Percentiles rank a stretch among this genome's conserved stretches.
Evolutionary conservation across 2,113 vertebrate genomes (phyloP).

Genomic region (Myrmecobius fasciatus): DNA sequence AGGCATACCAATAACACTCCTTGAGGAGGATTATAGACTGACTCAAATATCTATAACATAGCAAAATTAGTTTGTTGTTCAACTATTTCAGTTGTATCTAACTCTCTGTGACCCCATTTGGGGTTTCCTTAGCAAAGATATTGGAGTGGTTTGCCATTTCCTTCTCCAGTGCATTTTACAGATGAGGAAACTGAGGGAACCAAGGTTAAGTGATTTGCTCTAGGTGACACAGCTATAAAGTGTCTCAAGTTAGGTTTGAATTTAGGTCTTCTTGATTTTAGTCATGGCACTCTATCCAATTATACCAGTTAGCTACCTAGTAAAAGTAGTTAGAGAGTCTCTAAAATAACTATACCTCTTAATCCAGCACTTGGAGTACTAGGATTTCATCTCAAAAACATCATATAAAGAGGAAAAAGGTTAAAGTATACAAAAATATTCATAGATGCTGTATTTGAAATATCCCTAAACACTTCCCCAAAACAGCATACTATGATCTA

Average conservation of each 20-base stretch:
- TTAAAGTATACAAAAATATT: not conserved
- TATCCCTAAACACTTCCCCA: not conserved
- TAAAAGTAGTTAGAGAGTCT: not conserved
- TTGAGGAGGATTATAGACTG: not conserved
- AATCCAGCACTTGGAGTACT: not conserved
- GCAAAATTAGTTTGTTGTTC: not conserved
- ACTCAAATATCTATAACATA: not conserved
- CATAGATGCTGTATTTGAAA: not conserved
- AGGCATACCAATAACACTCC: not conserved
- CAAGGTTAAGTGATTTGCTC: not conserved
- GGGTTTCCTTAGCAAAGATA: not conserved
- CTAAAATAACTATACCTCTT: not conserved
- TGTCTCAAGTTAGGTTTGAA: not conserved
- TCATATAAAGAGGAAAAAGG: not conserved
- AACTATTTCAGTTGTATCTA: not conserved
- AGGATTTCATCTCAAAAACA: not conserved
- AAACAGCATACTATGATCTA: not conserved
- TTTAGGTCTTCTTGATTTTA: not conserved
- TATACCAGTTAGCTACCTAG: not conserved
- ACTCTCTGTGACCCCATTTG: not conserved
- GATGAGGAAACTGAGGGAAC: not conserved
- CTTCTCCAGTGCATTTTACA: not conserved
- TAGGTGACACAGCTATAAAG: not conserved
- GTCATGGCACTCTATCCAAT: not conserved
- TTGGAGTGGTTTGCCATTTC: not conserved